Evolutionary conservation across 2,113 vertebrate species (phyloP).

Genomic region (Merops nubicus): DNA sequence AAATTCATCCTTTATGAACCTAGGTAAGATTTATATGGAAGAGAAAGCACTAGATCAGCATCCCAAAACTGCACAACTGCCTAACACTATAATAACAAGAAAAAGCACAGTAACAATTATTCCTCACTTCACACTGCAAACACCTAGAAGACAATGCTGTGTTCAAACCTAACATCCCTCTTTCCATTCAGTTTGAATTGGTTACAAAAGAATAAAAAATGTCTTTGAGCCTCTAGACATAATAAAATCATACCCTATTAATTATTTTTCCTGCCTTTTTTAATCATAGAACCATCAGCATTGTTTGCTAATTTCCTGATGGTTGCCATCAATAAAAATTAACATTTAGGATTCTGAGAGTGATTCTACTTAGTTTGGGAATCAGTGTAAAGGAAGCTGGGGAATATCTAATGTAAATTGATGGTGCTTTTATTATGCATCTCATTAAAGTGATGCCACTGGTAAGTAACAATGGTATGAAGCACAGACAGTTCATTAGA

Average conservation of each 20-base stretch:
- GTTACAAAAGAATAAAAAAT: background rate
- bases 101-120: background rate
- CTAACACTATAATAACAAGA: background rate
- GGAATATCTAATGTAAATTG: constrained; percentile 73
- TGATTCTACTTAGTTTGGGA: constrained; percentile 53
- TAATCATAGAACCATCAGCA: constrained; percentile 26
- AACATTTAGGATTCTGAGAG: constrained; percentile 56
- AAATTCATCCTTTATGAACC: background rate
- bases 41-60: background rate
- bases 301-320: constrained; percentile 69
- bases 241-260: background rate
- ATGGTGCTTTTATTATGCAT: constrained; percentile 72
- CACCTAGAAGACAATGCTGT: accelerated
- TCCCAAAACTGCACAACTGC: background rate
- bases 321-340: constrained; percentile 74
- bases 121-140: background rate
- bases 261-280: constrained; percentile 54
- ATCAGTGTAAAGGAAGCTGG: constrained; percentile 59
- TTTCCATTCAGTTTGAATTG: background rate
- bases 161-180: background rate
- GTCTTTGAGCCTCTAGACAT: background rate
- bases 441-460: constrained; percentile 74
- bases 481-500: constrained; percentile 64
- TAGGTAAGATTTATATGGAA: background rate
- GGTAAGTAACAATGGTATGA: constrained; percentile 71